Evolutionary conservation across 2,113 vertebrate species (phyloP).

Genomic region (Panthera uncia): DNA sequence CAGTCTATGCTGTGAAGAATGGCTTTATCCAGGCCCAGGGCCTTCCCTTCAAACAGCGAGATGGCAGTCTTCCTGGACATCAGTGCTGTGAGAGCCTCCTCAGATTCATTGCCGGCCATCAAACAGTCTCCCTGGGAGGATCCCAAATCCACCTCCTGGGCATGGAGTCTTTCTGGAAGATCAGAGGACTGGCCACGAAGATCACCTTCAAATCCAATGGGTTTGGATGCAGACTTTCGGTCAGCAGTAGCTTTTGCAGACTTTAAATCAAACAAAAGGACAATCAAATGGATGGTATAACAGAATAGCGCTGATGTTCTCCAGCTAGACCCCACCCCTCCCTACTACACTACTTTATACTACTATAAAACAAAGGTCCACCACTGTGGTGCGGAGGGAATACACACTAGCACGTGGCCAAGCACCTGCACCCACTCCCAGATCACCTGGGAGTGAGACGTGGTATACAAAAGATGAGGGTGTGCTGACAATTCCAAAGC

Average conservation of each 20-base stretch:
- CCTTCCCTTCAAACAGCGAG: constrained; percentile 98
- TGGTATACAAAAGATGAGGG: not conserved
- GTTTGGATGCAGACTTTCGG: constrained; percentile 90
- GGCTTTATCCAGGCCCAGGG: constrained; percentile 97
- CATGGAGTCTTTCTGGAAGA: constrained; percentile 87
- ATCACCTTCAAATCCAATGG: constrained; percentile 91
- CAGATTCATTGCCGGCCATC: constrained; percentile 90
- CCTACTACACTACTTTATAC: too few species aligned
- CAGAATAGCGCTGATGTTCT: not conserved
- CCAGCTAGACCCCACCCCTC: not conserved
- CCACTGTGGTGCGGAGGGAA: not conserved
- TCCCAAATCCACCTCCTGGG: constrained; percentile 91
- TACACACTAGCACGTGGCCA: not conserved
- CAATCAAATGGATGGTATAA: not conserved
- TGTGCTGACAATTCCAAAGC: not conserved
- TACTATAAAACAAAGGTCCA: not conserved
- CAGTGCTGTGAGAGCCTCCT: constrained; percentile 92
- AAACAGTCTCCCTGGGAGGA: constrained; percentile 91
- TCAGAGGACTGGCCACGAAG: constrained; percentile 89
- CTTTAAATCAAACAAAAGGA: constrained; percentile 81
- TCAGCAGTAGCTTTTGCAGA: constrained; percentile 95
- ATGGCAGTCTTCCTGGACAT: constrained; percentile 94
- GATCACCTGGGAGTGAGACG: not conserved
- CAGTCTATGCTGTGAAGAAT: constrained; percentile 98
- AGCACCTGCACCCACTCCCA: not conserved